These are phyloP conservation scores for Tapirus terrestris DNA, from an alignment of 2,113 vertebrate species.

Conservation along the genomic window DNA sequence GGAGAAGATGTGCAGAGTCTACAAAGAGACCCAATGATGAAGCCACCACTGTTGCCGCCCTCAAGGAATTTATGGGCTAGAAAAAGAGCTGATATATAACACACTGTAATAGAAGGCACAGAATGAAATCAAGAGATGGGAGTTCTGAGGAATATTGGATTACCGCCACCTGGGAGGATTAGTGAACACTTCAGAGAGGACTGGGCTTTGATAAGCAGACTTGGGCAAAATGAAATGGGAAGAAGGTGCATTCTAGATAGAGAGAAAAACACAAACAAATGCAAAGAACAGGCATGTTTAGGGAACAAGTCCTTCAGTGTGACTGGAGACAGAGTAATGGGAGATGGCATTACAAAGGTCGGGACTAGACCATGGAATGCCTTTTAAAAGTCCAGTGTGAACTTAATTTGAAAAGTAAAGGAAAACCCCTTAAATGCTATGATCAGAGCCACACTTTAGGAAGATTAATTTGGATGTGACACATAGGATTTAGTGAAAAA, in stretches of 20 bases:
- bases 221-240: background rate
- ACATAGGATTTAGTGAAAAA: background rate
- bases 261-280: background rate
- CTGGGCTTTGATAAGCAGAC: background rate
- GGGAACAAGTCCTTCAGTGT: background rate
- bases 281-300: background rate
- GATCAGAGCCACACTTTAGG: background rate
- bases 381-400: background rate
- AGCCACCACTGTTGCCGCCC: background rate
- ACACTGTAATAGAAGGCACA: background rate
- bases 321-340: background rate
- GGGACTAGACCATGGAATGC: background rate
- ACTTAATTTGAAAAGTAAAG: conserved; percentile 43
- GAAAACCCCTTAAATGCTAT: background rate
- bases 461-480: conserved; percentile 26
- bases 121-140: background rate
- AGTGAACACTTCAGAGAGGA: background rate
- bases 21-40: background rate
- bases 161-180: background rate
- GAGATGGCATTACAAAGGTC: background rate
- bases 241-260: background rate
- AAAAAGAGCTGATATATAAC: background rate
- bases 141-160: background rate
- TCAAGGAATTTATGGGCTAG: background rate
- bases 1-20: background rate